Conservation (phyloP, 2,113 vertebrate genomes). For the Scomber colias region DNA sequence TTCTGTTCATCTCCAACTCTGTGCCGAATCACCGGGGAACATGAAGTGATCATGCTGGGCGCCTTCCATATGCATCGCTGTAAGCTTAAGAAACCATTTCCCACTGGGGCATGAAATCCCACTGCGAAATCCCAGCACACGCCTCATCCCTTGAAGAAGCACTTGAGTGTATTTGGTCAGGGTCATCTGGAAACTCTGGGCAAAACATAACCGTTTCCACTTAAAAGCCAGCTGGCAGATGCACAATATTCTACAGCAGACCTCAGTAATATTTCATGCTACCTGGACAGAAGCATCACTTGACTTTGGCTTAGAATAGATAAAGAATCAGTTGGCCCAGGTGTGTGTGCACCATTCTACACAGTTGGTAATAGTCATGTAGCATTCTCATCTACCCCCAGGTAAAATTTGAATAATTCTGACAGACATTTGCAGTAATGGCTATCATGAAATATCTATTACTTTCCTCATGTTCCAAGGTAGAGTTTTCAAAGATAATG, state of each 20-base stretch:
- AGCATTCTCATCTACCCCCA: constrained; percentile 38
- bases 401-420: constrained; percentile 54
- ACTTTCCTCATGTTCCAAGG: constrained; percentile 12
- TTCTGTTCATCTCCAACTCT: constrained; percentile 42
- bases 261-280: constrained; percentile 45
- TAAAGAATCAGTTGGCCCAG: background rate
- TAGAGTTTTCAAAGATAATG: constrained; percentile 53
- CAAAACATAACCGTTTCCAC: constrained; percentile 34
- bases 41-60: constrained; percentile 37
- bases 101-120: constrained; percentile 64
- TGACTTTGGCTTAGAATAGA: constrained; percentile 11
- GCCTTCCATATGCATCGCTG: constrained; percentile 47
- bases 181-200: constrained; percentile 48
- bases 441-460: constrained; percentile 63
- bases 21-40: constrained; percentile 35
- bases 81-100: constrained; percentile 50
- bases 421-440: constrained; percentile 49
- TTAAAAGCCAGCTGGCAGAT: constrained; percentile 32
- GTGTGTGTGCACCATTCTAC: constrained; percentile 16
- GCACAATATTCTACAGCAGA: background rate
- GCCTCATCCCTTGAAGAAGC: constrained; percentile 31
- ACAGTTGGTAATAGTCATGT: constrained; percentile 11
- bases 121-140: constrained; percentile 41
- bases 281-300: constrained; percentile 23
- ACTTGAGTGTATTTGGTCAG: constrained; percentile 43